Percentiles rank a stretch among this genome's conserved stretches.
phyloP scores from a whole-genome alignment of 2,113 vertebrate genomes.

The Microtus oregoni region DNA sequence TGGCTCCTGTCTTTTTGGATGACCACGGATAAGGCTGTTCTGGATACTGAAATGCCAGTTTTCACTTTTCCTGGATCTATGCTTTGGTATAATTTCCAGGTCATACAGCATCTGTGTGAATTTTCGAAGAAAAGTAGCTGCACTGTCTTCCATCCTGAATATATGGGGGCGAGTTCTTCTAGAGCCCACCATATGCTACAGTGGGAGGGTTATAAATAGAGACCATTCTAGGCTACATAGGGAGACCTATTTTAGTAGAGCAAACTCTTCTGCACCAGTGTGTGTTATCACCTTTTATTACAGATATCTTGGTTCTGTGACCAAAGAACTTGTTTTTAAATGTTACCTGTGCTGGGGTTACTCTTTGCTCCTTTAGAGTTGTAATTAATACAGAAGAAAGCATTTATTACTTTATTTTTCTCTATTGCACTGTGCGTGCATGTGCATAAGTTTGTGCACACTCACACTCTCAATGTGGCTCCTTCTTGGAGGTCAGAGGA shows the following conservation, averaged over 20 bases:
- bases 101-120: neutral
- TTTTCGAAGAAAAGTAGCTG: neutral
- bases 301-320: neutral
- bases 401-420: neutral
- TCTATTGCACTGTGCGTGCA: neutral
- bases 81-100: neutral
- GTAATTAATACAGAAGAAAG: slow-evolving; percentile 68
- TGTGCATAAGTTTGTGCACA: neutral
- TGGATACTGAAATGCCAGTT: neutral
- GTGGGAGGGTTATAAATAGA: neutral
- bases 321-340: slow-evolving; percentile 56
- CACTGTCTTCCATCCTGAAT: neutral
- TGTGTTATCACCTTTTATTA: neutral
- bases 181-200: too few species aligned
- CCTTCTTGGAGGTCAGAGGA: too few species aligned
- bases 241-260: neutral
- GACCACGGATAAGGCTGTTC: neutral
- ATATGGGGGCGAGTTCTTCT: neutral
- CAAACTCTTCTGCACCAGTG: neutral
- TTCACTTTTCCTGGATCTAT: neutral
- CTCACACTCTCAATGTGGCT: neutral
- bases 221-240: neutral
- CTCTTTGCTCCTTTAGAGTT: slow-evolving; percentile 61
- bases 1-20: neutral
- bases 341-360: neutral